These are phyloP conservation scores for Oceanites oceanicus DNA, from an alignment of 2,113 vertebrate species.

Conservation along the genomic window DNA sequence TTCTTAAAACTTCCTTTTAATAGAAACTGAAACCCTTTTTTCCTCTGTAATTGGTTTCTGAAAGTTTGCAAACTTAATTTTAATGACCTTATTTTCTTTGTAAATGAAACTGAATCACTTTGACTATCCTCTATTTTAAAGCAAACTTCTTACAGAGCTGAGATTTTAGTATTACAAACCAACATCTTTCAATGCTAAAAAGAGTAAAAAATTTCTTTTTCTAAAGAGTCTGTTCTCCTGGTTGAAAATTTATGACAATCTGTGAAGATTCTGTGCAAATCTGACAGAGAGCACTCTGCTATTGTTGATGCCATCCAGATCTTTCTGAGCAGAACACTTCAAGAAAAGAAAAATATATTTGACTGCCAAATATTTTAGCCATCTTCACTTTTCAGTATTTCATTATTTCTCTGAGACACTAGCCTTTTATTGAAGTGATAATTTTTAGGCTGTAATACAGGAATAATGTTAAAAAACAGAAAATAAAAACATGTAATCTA, in stretches of 20 bases:
- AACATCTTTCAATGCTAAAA: neutral
- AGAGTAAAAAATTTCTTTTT: neutral
- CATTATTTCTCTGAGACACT: neutral
- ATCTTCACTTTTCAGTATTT: neutral
- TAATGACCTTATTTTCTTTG: neutral
- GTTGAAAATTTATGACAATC: neutral
- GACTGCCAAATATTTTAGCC: conserved; percentile 1
- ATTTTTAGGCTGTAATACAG: neutral
- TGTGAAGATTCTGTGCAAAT: neutral
- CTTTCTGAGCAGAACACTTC: neutral
- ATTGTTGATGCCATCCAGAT: neutral
- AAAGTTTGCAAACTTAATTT: neutral
- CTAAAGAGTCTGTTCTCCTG: neutral
- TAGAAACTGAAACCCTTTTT: neutral
- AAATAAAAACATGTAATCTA: neutral
- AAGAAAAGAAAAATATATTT: conserved; percentile 25
- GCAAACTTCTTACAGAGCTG: neutral
- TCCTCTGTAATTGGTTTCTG: neutral
- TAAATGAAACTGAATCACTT: neutral
- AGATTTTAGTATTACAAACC: neutral
- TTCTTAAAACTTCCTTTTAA: neutral
- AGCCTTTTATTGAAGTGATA: conserved; percentile 29
- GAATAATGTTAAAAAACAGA: neutral
- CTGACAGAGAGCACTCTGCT: neutral
- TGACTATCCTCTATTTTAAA: neutral